Conservation (phyloP, 2,113 vertebrate species). For the Sardina pilchardus region DNA sequence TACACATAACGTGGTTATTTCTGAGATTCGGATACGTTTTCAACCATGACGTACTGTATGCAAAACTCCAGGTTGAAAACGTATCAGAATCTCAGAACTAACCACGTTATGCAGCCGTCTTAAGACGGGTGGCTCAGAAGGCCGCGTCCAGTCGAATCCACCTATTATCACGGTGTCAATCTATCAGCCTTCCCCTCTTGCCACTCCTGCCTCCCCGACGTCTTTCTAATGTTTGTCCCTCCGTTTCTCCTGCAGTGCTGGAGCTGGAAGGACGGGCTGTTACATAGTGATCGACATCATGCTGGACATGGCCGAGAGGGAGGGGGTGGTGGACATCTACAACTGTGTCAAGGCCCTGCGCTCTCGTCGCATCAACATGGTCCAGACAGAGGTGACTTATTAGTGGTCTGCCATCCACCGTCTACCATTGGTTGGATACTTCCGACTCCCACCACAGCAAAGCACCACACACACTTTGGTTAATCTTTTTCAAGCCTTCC, state of each 20-base stretch:
- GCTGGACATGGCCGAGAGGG: slow-evolving; percentile 98
- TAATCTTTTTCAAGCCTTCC: neutral
- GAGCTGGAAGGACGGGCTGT: slow-evolving; percentile 94
- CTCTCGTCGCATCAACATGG: slow-evolving; percentile 98
- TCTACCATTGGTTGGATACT: neutral
- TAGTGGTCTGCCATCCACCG: neutral
- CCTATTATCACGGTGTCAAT: too few relatives aligned
- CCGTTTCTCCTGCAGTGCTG: slow-evolving; percentile 75
- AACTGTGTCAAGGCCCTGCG: slow-evolving; percentile 97
- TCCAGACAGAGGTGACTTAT: slow-evolving; percentile 92
- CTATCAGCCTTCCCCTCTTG: neutral
- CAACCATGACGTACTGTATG: too few relatives aligned
- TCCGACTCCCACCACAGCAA: too few relatives aligned
- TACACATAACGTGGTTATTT: too few relatives aligned
- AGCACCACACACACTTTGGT: neutral
- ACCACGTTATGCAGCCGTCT: too few relatives aligned
- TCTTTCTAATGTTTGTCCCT: neutral
- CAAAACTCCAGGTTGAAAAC: too few relatives aligned
- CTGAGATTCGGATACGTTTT: too few relatives aligned
- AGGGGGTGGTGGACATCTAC: slow-evolving; percentile 98
- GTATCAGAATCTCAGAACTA: too few relatives aligned
- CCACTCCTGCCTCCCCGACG: neutral
- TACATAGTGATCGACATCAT: slow-evolving; percentile 99
- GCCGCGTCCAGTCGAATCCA: too few relatives aligned
- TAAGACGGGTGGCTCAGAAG: too few relatives aligned